Base-by-base conservation (phyloP, 2,888 invertebrate genomes). In the Celastrina argiolus region DNA sequence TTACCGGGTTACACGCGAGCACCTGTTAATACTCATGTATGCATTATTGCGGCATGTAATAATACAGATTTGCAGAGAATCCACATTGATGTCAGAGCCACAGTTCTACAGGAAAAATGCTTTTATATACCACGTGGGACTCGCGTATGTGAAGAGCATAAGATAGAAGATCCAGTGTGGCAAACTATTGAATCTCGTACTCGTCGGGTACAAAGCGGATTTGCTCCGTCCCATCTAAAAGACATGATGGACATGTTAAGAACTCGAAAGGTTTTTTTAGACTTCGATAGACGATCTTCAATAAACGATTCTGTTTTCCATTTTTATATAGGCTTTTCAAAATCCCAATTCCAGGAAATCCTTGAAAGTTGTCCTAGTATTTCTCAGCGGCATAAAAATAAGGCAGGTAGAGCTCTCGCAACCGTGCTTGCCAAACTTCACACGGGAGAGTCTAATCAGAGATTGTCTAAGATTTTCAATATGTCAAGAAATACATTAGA, bases 71-170 rank as follows among this genome's bases (percentile, higher is more conserved):
- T 63, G 22, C 16, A 22, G 7, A 63, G 41, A 63, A 63, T 63
- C 14, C 61, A 63, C 61, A 63, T 63, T 39, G 61, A 36, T 41
- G 61, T n/a, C n/a, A n/a, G n/a, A n/a, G n/a, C n/a, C n/a, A n/a
- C n/a, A n/a, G n/a, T n/a, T n/a, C n/a, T n/a, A n/a, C n/a, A n/a
- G n/a, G n/a, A n/a, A n/a, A n/a, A n/a, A n/a, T n/a, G n/a, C n/a
- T n/a, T n/a, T n/a, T n/a, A n/a, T n/a, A n/a, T n/a, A n/a, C n/a
- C n/a, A n/a, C n/a, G n/a, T n/a, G n/a, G n/a, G n/a, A n/a, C 61
- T 63, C 61, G 61, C 61, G 41, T 63, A 63, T 63, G 61, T 63
- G 61, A 63, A 63, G 22, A 63, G 8, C 61, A 63, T 41, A 22
- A 39, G 22, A 39, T 22, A 63, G 18, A 36, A 63, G 39, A 63